Conservation (phyloP, 2,113 vertebrate genomes). For the Penelope pileata region DNA sequence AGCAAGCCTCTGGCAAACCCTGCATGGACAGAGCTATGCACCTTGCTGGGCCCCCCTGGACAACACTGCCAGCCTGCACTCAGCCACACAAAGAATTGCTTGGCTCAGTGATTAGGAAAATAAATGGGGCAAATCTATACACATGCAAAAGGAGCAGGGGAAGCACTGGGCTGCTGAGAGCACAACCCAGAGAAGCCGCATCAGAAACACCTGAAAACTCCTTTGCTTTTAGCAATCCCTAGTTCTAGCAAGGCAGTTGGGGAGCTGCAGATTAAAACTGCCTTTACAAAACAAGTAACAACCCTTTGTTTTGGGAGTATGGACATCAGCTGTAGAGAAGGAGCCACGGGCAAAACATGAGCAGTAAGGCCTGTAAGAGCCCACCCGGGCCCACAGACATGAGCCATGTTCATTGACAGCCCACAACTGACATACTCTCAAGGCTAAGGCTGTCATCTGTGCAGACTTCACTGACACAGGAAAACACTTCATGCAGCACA, state of each 20-base stretch:
- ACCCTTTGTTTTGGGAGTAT: accelerated
- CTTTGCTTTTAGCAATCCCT: background rate
- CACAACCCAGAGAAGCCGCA: background rate
- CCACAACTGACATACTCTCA: accelerated
- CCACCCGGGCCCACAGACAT: accelerated
- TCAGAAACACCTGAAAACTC: background rate
- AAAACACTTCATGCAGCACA: accelerated
- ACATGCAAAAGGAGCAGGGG: background rate
- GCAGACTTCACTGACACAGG: accelerated
- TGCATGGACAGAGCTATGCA: background rate
- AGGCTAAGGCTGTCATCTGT: accelerated
- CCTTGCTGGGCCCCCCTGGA: accelerated
- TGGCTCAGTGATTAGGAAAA: background rate
- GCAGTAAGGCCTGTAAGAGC: accelerated
- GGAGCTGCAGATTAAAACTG: background rate
- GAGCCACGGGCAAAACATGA: background rate
- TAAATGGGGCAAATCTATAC: accelerated
- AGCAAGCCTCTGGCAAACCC: accelerated
- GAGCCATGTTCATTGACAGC: accelerated
- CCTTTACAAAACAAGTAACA: background rate
- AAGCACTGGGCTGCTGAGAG: background rate
- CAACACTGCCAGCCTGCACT: background rate
- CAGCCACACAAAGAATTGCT: accelerated
- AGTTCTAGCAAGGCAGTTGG: too few relatives aligned
- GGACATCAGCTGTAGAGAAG: accelerated